phyloP scores from a whole-genome alignment of 2,113 vertebrate genomes.

The Carassius gibelio region DNA sequence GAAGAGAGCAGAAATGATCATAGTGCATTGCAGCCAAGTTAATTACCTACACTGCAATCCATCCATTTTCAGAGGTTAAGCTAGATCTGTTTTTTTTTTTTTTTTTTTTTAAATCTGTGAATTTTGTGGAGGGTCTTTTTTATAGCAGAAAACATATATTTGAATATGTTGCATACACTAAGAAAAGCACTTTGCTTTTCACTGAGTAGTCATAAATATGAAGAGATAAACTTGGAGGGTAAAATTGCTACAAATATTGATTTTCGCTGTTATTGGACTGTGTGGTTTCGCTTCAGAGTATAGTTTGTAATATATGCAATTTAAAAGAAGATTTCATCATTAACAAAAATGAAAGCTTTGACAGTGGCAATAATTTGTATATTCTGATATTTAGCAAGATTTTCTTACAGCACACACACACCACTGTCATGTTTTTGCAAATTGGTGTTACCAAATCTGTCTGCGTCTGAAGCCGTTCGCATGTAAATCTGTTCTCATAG shows the following conservation, averaged over 20 bases:
- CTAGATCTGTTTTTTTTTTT: too few relatives aligned
- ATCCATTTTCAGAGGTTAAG: too few relatives aligned
- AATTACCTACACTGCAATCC: too few relatives aligned
- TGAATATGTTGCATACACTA: conserved; percentile 40
- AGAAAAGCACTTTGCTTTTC: conserved; percentile 50
- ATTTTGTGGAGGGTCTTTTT: neutral
- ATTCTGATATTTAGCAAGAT: conserved; percentile 30
- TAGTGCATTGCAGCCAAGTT: too few relatives aligned
- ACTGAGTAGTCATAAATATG: neutral
- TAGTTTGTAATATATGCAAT: conserved; percentile 58
- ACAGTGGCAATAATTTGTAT: conserved; percentile 47
- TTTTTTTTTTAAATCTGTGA: neutral
- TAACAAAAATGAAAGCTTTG: conserved; percentile 30
- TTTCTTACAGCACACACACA: neutral
- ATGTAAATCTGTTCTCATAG: conserved; percentile 39
- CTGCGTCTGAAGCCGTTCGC: conserved; percentile 33
- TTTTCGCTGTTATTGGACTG: conserved; percentile 8
- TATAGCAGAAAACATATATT: neutral
- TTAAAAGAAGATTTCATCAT: conserved; percentile 34
- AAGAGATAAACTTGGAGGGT: neutral
- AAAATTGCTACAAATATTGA: conserved; percentile 19
- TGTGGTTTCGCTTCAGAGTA: conserved; percentile 38
- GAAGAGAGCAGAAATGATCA: too few relatives aligned
- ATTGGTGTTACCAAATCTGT: conserved; percentile 24
- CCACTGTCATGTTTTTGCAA: conserved; percentile 36